Percentiles rank a stretch among this genome's conserved stretches.
Conservation (phyloP, 1,140 invertebrate species). For the Epicauta chinensis region DNA sequence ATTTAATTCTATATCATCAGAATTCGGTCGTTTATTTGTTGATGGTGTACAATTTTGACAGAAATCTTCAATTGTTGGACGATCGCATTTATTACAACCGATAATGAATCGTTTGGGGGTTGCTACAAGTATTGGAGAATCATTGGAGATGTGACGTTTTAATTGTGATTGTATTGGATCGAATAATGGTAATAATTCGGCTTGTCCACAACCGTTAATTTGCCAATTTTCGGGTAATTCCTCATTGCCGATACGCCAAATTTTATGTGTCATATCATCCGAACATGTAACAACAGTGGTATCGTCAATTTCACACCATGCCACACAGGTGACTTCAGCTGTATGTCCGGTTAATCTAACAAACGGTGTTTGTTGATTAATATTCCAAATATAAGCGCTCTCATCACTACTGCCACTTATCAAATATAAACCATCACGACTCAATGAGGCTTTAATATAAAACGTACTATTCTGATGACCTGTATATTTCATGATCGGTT, state of each 20-base stretch:
- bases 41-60: slow-evolving; percentile 27
- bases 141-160: not conserved
- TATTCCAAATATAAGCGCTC: slow-evolving; percentile 78
- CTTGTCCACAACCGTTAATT: slow-evolving; percentile 47
- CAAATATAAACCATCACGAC: slow-evolving; percentile 70
- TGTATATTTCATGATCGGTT: slow-evolving; percentile 55
- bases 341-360: slow-evolving; percentile 65
- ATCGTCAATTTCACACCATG: slow-evolving; percentile 58
- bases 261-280: slow-evolving; percentile 69
- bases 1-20: slow-evolving; percentile 11
- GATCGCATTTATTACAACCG: slow-evolving; percentile 26
- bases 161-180: not conserved
- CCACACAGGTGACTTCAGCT: slow-evolving; percentile 78
- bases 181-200: slow-evolving; percentile 44
- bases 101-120: slow-evolving; percentile 21
- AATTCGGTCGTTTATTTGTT: slow-evolving; percentile 20
- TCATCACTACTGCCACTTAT: slow-evolving; percentile 79
- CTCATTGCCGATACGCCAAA: slow-evolving; percentile 64
- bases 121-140: not conserved
- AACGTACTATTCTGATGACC: slow-evolving; percentile 73
- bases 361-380: slow-evolving; percentile 55
- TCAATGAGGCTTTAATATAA: slow-evolving; percentile 75
- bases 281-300: slow-evolving; percentile 68
- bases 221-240: slow-evolving; percentile 45
- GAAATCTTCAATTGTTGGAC: slow-evolving; percentile 14